phyloP scores from a whole-genome alignment of 2,797 vertebrate genomes.

The Phylloscopus collybita region DNA sequence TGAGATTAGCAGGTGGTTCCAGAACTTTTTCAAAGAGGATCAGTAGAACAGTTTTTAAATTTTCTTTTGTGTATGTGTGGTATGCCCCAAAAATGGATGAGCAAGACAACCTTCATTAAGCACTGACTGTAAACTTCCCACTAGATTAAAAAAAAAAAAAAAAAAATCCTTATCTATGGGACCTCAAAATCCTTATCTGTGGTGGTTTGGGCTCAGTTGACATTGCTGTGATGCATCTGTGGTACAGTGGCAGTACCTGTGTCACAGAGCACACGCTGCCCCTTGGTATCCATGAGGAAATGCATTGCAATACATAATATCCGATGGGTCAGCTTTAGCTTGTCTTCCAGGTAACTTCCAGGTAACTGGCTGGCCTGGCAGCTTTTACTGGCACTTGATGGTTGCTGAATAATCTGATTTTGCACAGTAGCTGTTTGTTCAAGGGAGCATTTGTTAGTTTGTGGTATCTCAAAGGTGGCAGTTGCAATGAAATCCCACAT shows the following conservation, averaged over 20 bases:
- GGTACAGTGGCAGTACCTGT: background rate
- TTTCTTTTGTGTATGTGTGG: background rate
- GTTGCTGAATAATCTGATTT: background rate
- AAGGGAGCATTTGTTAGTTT: background rate
- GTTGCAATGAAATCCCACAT: background rate
- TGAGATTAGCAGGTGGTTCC: background rate
- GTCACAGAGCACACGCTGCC: background rate
- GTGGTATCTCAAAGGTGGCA: background rate
- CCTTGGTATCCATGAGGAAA: background rate
- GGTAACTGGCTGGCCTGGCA: background rate
- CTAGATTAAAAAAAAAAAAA: background rate
- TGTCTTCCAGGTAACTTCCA: background rate
- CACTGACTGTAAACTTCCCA: background rate
- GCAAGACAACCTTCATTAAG: background rate
- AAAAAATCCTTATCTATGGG: background rate
- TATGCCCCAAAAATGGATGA: background rate
- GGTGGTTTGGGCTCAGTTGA: background rate
- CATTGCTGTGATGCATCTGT: background rate
- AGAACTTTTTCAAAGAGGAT: background rate
- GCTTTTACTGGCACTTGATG: background rate
- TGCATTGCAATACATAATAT: background rate
- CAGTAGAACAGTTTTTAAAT: rapidly evolving
- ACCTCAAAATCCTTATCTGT: background rate
- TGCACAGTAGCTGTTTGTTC: background rate
- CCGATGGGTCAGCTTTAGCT: background rate